Evolutionary conservation across 1,140 invertebrate genomes (phyloP), one percentile per base, ranked within the genome.

Genomic region (Cheumatopsyche charites): DNA sequence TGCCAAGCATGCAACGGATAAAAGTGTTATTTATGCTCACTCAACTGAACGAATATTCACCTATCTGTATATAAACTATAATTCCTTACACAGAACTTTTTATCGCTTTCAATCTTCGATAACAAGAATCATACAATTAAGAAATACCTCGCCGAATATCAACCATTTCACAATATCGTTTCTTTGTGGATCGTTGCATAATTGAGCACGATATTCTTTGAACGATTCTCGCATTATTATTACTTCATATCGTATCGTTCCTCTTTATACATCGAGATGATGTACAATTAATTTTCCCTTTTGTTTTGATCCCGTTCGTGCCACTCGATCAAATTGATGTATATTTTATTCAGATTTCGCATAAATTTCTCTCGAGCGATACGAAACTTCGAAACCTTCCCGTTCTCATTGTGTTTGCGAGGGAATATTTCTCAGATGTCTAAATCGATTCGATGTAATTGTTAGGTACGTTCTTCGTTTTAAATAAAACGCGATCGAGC

Each of bases 291-390:
- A 52, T 52, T 52, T 17, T 52, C 47, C 19, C 47, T 52, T 52
- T 52, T 52, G 47, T 52, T 52, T 52, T 52, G 47, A 52, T 52
- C 15, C 47, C 15, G 15, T 52, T 52, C 47, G 47, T 52, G 19
- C 47, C 47, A 52, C 47, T 52, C 47, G 47, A 52, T 52, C 47
- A 52, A 52, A 52, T 52, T 52, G 47, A 52, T 52, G 47, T 52
- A 52, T 52, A 17, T 52, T 36, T 52, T 52, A 52, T 52, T 52
- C 47, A 52, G 47, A 52, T 52, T 52, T 52, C 47, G 19, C n/a
- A 52, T 15, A 15, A 52, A 52, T 52, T 52, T 52, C 47, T 52
- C 47, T 52, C 47, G 13, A 52, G 19, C 13, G 47, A 52, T 52
- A 52, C 47, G 47, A 52, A 17, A 52, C n/a, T 52, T 52, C 19